Evolutionary conservation across 2,888 invertebrate species (phyloP).

Genomic region (Agrochola circellaris): DNA sequence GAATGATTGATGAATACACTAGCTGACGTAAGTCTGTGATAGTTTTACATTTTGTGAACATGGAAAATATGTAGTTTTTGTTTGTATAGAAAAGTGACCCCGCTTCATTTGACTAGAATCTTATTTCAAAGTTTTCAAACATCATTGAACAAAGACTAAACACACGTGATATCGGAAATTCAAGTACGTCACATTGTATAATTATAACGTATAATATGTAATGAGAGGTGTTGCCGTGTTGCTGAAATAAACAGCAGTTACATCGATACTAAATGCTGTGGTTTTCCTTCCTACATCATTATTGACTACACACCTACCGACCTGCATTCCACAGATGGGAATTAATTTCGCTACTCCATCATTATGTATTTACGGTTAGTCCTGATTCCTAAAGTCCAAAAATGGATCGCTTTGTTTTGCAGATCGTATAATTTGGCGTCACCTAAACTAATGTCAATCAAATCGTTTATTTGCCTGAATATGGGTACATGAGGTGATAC

Average conservation of each 20-base stretch:
- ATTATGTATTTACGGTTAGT: background rate
- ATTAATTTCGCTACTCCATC: background rate
- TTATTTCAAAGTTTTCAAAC: slow-evolving; percentile 31
- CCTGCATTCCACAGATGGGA: too few relatives aligned
- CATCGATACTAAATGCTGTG: slow-evolving; percentile 3
- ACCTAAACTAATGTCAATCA: too few relatives aligned
- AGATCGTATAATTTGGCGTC: background rate
- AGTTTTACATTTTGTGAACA: slow-evolving; percentile 17
- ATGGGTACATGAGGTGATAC: too few relatives aligned
- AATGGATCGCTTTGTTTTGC: background rate
- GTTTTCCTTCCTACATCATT: slow-evolving; percentile 44
- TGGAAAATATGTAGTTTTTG: background rate
- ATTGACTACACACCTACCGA: background rate
- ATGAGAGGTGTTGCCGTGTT: background rate
- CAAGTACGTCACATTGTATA: background rate
- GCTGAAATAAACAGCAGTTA: slow-evolving; percentile 10
- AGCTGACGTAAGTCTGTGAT: background rate
- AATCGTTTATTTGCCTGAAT: too few relatives aligned
- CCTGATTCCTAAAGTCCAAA: background rate
- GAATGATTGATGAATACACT: slow-evolving; percentile 34
- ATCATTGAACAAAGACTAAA: slow-evolving; percentile 37
- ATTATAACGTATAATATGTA: slow-evolving; percentile 3
- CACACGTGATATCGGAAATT: slow-evolving; percentile 16
- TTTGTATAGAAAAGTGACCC: background rate
- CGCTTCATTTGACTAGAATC: slow-evolving; percentile 16